A percentile compares a stretch with the other conserved stretches of the same genome.
phyloP scores from a whole-genome alignment of 30 jellyfish, hydroid and myxozoan species.

The Nemopilema nomurai region DNA sequence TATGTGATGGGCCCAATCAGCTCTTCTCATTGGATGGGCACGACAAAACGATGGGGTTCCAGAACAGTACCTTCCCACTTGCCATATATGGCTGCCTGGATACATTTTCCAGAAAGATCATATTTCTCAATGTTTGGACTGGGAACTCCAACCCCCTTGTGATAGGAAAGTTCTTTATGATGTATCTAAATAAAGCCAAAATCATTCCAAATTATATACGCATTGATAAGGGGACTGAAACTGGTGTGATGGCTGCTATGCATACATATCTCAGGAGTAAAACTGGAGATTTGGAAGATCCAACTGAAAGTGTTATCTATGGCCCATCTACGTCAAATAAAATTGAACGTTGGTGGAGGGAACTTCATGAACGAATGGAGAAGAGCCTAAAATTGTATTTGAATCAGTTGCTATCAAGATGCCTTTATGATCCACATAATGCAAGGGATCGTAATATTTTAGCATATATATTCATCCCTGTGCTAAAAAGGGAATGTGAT shows the following conservation, averaged over 20 bases:
- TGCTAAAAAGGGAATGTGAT: slow-evolving; percentile 30
- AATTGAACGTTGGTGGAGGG: slow-evolving; percentile 47
- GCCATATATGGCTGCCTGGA: slow-evolving; percentile 68
- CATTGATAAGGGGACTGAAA: slow-evolving; percentile 64
- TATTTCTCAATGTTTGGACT: slow-evolving; percentile 33
- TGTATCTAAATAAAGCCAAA: slow-evolving; percentile 15
- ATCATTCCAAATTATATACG: slow-evolving; percentile 42
- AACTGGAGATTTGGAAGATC: slow-evolving; percentile 58
- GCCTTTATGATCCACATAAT: slow-evolving; percentile 43
- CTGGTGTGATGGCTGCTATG: slow-evolving; percentile 61
- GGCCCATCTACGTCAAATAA: slow-evolving; percentile 33
- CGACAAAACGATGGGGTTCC: slow-evolving; percentile 58
- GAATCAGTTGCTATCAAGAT: slow-evolving; percentile 15
- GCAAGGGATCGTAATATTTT: slow-evolving; percentile 6
- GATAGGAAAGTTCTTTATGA: slow-evolving; percentile 40
- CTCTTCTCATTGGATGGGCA: slow-evolving; percentile 60
- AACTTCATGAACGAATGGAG: slow-evolving; percentile 25
- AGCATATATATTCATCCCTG: slow-evolving; percentile 36
- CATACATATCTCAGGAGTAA: slow-evolving; percentile 36
- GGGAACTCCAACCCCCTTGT: slow-evolving; percentile 30
- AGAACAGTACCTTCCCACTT: slow-evolving; percentile 54
- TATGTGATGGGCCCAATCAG: slow-evolving; percentile 34
- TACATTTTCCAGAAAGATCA: slow-evolving; percentile 40
- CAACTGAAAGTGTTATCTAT: slow-evolving; percentile 58
- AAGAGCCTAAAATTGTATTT: slow-evolving; percentile 13